These are phyloP conservation scores for Operophtera brumata DNA, from an alignment of 2,888 invertebrate genomes.

Conservation along the genomic window DNA sequence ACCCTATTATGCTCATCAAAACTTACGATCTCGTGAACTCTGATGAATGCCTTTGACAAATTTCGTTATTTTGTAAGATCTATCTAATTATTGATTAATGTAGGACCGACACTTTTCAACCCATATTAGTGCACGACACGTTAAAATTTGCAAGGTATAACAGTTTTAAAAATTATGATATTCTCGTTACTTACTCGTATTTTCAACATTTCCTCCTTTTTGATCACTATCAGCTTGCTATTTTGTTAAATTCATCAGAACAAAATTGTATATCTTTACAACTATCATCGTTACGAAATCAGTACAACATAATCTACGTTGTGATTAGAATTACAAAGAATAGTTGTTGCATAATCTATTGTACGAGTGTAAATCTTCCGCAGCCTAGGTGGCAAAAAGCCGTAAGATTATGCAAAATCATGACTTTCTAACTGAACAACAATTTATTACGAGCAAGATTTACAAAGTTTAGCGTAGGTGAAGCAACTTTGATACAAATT, in stretches of 20 bases:
- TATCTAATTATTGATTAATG: no score
- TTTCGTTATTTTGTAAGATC: no score
- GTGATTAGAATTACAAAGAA: slow-evolving; percentile 37
- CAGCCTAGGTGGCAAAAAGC: slow-evolving; percentile 35
- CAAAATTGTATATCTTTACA: slow-evolving; percentile 17
- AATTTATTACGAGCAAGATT: slow-evolving; percentile 21
- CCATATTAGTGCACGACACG: no score
- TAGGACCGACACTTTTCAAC: no score
- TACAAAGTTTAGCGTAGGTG: slow-evolving; percentile 18
- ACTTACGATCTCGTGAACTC: no score
- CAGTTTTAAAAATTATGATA: no score
- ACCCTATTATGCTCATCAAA: no score
- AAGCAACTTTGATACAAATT: slow-evolving; percentile 18
- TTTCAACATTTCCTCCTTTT: no score
- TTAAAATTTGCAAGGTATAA: no score
- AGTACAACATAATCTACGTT: slow-evolving; percentile 23
- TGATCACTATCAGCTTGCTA: no score
- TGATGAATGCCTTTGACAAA: no score
- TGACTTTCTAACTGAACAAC: slow-evolving; percentile 53
- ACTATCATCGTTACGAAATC: slow-evolving; percentile 22
- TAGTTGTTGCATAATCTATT: slow-evolving; percentile 56
- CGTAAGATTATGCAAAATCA: slow-evolving; percentile 47
- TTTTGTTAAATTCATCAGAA: neutral
- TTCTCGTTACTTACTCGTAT: no score
- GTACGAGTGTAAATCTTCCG: slow-evolving; percentile 44